Evolutionary conservation across 1,140 invertebrate species (phyloP).

Genomic region (Bombus fervidus): DNA sequence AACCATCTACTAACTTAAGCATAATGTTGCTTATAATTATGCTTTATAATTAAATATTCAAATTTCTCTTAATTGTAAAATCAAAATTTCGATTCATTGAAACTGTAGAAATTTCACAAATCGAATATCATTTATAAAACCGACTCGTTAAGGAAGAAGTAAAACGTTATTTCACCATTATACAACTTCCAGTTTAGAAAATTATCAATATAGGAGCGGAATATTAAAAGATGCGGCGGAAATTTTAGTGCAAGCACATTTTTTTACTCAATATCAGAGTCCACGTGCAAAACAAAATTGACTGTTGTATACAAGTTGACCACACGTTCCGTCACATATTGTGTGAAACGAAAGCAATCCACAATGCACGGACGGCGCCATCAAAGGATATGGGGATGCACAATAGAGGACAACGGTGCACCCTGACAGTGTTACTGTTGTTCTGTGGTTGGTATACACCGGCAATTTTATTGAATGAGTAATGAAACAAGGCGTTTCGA

Average conservation of each 20-base stretch:
- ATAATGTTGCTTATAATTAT: too few relatives aligned
- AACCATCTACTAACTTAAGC: too few relatives aligned
- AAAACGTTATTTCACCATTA: not conserved
- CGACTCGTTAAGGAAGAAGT: not conserved
- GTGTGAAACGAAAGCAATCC: slow-evolving; percentile 22
- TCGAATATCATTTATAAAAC: not conserved
- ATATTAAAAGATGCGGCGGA: not conserved
- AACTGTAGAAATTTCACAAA: not conserved
- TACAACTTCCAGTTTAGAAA: not conserved
- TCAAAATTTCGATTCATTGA: too few relatives aligned
- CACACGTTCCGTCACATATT: slow-evolving; percentile 2
- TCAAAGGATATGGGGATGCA: slow-evolving; percentile 14
- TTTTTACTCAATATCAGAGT: not conserved
- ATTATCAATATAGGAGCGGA: not conserved
- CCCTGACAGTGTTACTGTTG: slow-evolving; percentile 14
- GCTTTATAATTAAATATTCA: too few relatives aligned
- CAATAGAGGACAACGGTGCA: slow-evolving; percentile 13
- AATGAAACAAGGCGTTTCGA: slow-evolving; percentile 12
- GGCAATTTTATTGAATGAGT: slow-evolving; percentile 20
- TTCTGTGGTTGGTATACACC: not conserved
- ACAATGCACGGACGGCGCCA: not conserved
- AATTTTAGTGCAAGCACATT: not conserved
- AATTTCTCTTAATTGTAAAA: too few relatives aligned
- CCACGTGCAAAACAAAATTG: slow-evolving; percentile 9
- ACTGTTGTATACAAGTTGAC: slow-evolving; percentile 3